Percentiles rank a stretch among this genome's conserved stretches.
Conservation (phyloP, 2,797 vertebrate genomes). For the Loris lydekkerianus region DNA sequence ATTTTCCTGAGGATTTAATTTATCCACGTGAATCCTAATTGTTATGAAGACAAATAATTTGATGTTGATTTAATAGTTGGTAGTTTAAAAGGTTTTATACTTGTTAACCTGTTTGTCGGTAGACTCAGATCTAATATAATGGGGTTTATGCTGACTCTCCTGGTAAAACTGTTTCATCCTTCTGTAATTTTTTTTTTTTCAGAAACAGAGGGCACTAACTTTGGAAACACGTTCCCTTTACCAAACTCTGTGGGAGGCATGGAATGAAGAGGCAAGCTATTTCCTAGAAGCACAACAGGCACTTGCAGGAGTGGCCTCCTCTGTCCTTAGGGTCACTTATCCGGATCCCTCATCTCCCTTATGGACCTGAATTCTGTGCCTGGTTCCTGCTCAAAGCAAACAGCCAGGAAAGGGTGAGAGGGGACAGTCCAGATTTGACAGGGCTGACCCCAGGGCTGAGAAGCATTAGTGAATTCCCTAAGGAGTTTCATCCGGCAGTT, state of each 20-base stretch:
- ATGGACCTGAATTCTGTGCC: neutral
- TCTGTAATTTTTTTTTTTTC: neutral
- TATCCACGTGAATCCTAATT: neutral
- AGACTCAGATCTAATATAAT: neutral
- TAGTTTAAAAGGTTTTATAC: neutral
- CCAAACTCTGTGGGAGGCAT: neutral
- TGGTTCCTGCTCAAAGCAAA: neutral
- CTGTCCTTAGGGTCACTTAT: neutral
- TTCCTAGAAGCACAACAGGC: neutral
- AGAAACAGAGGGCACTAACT: neutral
- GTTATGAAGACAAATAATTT: constrained; percentile 54
- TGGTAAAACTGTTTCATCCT: neutral
- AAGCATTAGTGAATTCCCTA: neutral
- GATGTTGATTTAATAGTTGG: neutral
- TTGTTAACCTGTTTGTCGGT: neutral
- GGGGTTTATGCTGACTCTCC: neutral
- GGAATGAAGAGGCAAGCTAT: neutral
- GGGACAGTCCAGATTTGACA: neutral
- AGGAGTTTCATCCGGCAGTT: constrained; percentile 25
- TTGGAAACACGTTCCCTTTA: neutral
- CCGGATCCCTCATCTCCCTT: neutral
- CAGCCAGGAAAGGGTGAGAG: neutral
- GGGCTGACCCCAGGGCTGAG: neutral
- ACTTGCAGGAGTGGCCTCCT: neutral
- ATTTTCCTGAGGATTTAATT: constrained; percentile 48